Evolutionary conservation across 2,797 vertebrate species (phyloP).

Genomic region (Spea hammondii): DNA sequence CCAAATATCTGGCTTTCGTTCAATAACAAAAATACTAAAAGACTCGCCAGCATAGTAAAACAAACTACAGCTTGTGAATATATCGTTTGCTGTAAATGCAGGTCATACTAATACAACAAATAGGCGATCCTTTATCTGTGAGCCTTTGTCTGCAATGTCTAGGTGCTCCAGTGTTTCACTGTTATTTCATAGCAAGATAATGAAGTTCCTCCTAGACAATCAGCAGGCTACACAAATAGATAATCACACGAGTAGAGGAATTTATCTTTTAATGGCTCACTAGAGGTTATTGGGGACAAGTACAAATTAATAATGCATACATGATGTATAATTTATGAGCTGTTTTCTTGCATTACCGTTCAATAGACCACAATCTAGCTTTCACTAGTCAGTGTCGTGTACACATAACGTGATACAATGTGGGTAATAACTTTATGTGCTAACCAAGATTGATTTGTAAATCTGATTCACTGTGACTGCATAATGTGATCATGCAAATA

Average conservation of each 20-base stretch:
- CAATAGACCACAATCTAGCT: conserved; percentile 15
- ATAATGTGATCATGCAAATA: neutral
- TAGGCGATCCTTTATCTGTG: neutral
- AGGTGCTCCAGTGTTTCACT: neutral
- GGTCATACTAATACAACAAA: neutral
- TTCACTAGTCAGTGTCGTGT: conserved; percentile 4
- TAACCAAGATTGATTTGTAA: neutral
- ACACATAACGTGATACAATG: neutral
- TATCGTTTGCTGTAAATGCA: too few relatives aligned
- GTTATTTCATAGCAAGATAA: conserved; percentile 27
- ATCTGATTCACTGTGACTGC: neutral
- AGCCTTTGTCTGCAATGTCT: neutral
- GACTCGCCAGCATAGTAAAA: too few relatives aligned
- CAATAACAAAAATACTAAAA: too few relatives aligned
- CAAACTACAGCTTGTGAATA: too few relatives aligned
- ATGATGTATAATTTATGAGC: conserved; percentile 41
- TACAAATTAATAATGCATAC: conserved; percentile 45
- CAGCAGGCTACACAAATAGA: conserved; percentile 17
- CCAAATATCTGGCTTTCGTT: too few relatives aligned
- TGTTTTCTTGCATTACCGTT: conserved; percentile 28
- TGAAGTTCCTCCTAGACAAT: conserved; percentile 35
- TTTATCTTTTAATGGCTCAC: conserved; percentile 47
- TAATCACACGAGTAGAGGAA: conserved; percentile 29
- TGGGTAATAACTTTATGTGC: neutral
- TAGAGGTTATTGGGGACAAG: conserved; percentile 50